Evolutionary conservation across 1,140 invertebrate species (phyloP).

Genomic region (Bicyclus anynana): DNA sequence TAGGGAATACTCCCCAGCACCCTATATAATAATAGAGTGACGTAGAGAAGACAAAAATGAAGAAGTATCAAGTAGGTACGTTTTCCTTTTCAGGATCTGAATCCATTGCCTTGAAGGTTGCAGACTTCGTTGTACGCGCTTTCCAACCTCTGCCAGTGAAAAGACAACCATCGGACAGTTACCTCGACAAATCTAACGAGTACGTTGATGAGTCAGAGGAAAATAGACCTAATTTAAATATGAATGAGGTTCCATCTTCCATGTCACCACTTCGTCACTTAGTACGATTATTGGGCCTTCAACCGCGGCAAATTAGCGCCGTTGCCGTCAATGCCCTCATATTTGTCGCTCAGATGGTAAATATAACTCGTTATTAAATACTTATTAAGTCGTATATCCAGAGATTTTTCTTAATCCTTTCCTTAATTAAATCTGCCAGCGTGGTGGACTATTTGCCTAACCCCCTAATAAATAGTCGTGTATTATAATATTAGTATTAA

Average conservation of each 20-base stretch:
- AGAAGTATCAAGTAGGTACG: too few species aligned
- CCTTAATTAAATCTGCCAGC: too few species aligned
- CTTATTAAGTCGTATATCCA: too few species aligned
- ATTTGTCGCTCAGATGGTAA: conserved; percentile 90
- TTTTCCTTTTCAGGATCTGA: conserved; percentile 49
- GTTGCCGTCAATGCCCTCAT: conserved; percentile 88
- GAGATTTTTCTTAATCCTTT: too few species aligned
- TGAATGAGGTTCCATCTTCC: conserved; percentile 39
- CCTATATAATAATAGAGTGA: too few species aligned
- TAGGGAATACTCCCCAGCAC: too few species aligned
- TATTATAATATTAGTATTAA: too few species aligned
- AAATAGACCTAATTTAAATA: conserved; percentile 34
- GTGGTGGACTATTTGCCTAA: too few species aligned
- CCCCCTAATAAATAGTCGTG: too few species aligned
- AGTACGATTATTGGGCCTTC: conserved; percentile 84
- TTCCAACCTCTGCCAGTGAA: conserved; percentile 43
- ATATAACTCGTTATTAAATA: conserved; percentile 26
- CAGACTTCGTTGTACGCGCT: conserved; percentile 65
- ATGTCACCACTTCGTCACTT: conserved; percentile 69
- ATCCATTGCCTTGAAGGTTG: conserved; percentile 63
- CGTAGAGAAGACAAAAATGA: too few species aligned
- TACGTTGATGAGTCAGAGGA: conserved; percentile 34
- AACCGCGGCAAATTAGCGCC: conserved; percentile 85
- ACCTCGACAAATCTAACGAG: conserved; percentile 1
- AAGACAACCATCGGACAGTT: conserved; percentile 28